Evolutionary conservation across 2,113 vertebrate species (phyloP).

Genomic region (Chelonoidis abingdonii): DNA sequence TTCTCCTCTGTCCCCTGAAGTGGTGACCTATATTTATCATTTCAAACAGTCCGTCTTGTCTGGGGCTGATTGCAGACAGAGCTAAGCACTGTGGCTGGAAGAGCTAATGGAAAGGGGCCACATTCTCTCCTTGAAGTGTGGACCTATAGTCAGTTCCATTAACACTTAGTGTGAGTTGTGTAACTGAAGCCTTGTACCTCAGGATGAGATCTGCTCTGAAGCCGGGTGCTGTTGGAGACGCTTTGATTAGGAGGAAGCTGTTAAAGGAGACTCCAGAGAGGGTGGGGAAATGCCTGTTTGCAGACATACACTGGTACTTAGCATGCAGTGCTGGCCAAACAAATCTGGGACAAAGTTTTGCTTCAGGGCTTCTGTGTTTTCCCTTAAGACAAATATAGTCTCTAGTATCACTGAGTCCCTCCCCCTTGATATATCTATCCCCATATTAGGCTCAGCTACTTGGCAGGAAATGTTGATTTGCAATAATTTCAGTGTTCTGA

Average conservation of each 20-base stretch:
- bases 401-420: background rate
- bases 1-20: background rate
- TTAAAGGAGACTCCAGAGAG: background rate
- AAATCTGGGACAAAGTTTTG: background rate
- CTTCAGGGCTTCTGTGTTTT: background rate
- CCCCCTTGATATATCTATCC: background rate
- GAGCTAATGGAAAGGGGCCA: background rate
- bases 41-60: background rate
- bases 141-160: background rate
- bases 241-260: background rate
- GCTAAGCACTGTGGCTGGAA: background rate
- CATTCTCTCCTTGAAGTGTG: background rate
- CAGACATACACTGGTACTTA: background rate
- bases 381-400: background rate
- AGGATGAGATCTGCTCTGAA: background rate
- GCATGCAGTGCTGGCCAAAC: background rate
- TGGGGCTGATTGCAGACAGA: background rate
- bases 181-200: no score
- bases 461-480: no score
- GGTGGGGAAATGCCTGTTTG: background rate
- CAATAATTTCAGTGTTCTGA: background rate
- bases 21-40: constrained; percentile 27
- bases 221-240: background rate
- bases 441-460: background rate
- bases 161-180: background rate